Base-by-base conservation (phyloP, 2,797 vertebrate species). In the Micromesistius poutassou region DNA sequence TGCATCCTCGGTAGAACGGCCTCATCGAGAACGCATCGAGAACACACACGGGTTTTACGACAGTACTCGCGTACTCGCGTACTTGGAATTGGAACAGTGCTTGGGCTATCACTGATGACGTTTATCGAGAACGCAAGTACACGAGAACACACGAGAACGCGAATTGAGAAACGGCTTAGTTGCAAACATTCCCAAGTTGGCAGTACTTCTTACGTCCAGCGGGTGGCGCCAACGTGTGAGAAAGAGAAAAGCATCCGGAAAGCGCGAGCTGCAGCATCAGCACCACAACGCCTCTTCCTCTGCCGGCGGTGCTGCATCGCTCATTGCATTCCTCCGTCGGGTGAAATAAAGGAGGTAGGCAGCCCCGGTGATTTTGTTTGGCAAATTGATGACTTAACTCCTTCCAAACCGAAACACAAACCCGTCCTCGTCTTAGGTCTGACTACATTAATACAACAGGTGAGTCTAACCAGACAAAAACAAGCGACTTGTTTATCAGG, bases 241-340 rank as follows among this genome's bases (percentile, higher is more conserved):
- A 62, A 62, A 62, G n/a, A 22, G 46, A 55, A 55, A 22, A 55
- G 1, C 2, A 19, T 5, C 22, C 55, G 55, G 55, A n/a, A 5
- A n/a, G 55, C 55, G 55, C 46, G 16, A 77, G 81, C 88, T 88
- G 91, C 92, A 91, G 87, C 92, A 92, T 92, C 92, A 92, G 91
- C 89, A 92, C 88, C 81, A 74, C 84, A 66, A 79, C 82, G 74
- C 80, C 81, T 83, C 77, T 78, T 42, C 76, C 80, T 76, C 79
- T 77, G 55, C 74, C 84, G 30, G 89, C 79, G 87, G 89, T 88
- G 83, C 86, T 36, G 86, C 80, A 84, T 75, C 79, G 79, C 79
- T 72, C 50, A 78, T 72, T 55, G 78, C 77, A 42, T 81, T 76
- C 78, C 76, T 73, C 30, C 68, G 77, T 28, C 68, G 42, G 71